A percentile compares a stretch with the other conserved stretches of the same genome.
Conservation (phyloP, 1,140 invertebrate species). For the Drosophila sp. region DNA sequence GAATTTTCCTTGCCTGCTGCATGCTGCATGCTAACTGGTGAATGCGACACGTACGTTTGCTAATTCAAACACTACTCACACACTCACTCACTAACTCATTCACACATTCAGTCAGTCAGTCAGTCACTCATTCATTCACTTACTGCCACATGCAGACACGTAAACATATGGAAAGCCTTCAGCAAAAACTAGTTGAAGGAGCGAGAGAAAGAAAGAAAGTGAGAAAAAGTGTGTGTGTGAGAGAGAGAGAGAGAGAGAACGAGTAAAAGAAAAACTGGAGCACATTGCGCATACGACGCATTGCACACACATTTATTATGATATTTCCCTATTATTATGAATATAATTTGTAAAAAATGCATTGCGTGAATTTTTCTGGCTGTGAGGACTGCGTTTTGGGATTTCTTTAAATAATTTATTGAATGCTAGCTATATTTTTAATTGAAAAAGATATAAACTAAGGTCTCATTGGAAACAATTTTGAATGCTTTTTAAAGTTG, state of each 20-base stretch:
- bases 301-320: conserved; percentile 44
- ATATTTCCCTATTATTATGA: conserved; percentile 39
- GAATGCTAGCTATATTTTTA: too few relatives aligned
- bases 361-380: conserved; percentile 8
- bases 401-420: too few relatives aligned
- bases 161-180: conserved; percentile 14
- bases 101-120: conserved; percentile 16
- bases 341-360: conserved; percentile 35
- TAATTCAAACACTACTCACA: conserved; percentile 22
- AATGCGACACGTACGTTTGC: conserved; percentile 8
- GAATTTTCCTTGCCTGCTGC: neutral
- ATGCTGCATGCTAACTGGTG: neutral
- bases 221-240: neutral
- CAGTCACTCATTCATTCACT: conserved; percentile 41
- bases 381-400: too few relatives aligned
- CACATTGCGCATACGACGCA: conserved; percentile 47
- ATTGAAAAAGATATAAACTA: too few relatives aligned
- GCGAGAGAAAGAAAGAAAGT: too few relatives aligned
- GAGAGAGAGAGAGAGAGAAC: neutral
- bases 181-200: neutral
- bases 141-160: conserved; percentile 26
- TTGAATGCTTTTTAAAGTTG: too few relatives aligned
- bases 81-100: conserved; percentile 27
- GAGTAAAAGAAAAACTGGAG: neutral
- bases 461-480: too few relatives aligned